Evolutionary conservation across 1,140 invertebrate genomes (phyloP), one percentile per base, ranked within the genome.

Genomic region (Brachionus asplanchnoidis): DNA sequence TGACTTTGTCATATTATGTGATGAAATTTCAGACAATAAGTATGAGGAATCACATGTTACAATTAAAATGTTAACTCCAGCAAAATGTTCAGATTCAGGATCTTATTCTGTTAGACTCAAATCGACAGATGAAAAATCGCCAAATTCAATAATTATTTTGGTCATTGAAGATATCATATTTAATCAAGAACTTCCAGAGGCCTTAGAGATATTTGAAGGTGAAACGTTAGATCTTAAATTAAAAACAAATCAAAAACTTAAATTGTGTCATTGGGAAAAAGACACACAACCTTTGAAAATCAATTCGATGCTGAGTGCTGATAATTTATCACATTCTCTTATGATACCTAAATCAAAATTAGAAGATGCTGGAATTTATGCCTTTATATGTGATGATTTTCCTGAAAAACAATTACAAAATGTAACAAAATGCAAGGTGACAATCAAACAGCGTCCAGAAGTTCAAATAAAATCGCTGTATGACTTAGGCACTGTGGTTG

Each of bases 221-320:
- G 79, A 82, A 44, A 17, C 26, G 0, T 1, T 82, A 36, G 32
- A 60, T 32, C 53, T 82, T 14, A 44, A 82, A 36, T 53, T 82
- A 2, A 65, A 82, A 60, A 42, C 28, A 44, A 82, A 82, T 82
- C 79, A 68, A 40, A 26, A 60, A 26, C 26, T 82, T 11, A 60
- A 28, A 60, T 53, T 11, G 11, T 65, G 12, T 68, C 53, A 82
- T 60, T 82, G 79, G 79, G n/a, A 44, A 40, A 82, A 82, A 32
- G 40, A 82, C 36, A 36, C 11, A 8, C 11, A 60, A 9, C 17
- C 20, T 28, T 32, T 60, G 11, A 14, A 23, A 12, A 44, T 9
- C 2, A 28, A 23, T 60, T 46, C 32, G 17, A 20, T 14, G 8
- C 20, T 32, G 8, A 60, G n/a, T 40, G 5, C 79, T 12, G 60